Percentiles rank a stretch among this genome's conserved stretches.
phyloP scores from a whole-genome alignment of 2,113 vertebrate species.

The Geococcyx californianus region DNA sequence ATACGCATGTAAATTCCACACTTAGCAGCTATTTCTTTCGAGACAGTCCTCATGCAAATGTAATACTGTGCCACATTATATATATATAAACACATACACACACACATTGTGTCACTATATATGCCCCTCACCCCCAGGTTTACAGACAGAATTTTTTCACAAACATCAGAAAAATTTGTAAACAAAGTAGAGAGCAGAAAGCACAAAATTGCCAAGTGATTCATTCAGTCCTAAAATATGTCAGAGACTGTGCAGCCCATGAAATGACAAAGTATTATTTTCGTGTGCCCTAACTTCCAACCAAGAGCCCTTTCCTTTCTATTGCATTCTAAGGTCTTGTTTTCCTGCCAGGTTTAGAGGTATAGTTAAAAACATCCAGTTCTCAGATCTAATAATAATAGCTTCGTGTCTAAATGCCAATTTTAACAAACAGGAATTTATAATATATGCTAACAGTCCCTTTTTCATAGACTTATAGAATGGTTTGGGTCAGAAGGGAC shows the following conservation, averaged over 20 bases:
- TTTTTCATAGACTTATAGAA: neutral
- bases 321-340: neutral
- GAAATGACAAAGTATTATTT: neutral
- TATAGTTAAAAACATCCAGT: neutral
- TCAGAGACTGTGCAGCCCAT: neutral
- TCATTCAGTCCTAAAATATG: neutral
- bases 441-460: neutral
- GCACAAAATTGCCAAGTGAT: neutral
- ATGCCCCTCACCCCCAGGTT: neutral
- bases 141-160: neutral
- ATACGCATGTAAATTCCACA: neutral
- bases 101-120: no score
- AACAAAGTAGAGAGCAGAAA: neutral
- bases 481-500: no score
- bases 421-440: neutral
- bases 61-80: accelerated
- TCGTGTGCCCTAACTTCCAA: neutral
- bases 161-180: neutral
- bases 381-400: neutral
- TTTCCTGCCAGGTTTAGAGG: neutral
- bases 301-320: neutral
- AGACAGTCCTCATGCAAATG: neutral
- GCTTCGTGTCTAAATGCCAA: neutral
- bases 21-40: neutral
- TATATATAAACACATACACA: no score